Evolutionary conservation across 1,140 invertebrate genomes (phyloP), one percentile per base, ranked within the genome.

Genomic region (Heliothis subflexa): DNA sequence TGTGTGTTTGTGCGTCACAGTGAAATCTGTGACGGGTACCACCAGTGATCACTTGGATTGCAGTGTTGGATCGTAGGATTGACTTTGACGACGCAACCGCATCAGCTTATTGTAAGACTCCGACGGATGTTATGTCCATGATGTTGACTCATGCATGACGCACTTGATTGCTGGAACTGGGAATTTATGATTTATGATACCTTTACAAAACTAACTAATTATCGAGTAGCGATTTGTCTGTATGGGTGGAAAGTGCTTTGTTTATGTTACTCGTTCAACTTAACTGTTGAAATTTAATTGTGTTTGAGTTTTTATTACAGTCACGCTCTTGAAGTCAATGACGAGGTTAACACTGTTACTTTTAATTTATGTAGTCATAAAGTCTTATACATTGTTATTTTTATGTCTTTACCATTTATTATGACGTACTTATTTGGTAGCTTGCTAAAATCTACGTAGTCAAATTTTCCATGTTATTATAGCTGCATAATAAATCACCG

Each of bases 101-200:
- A 84, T 85, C 74, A 84, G 40, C 49, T 89, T 88, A 91, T 89
- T 89, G 89, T 92, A 89, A 89, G 89, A 86, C 80, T 80, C 79
- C 80, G 88, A 83, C 89, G 88, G 91, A 92, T 89, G 86, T 91
- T 86, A 83, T 91, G 91, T 91, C 88, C 91, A 90, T 92, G 88
- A 91, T 91, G 91, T 93, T 89, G 90, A 93, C 86, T 94, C 93
- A 93, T 91, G 91, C 93, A 83, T 93, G 91, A 93, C 91, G 89
- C 89, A 91, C 89, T 93, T 85, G 88, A 92, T 92, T 88, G 91
- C 89, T 88, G 86, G 86, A 91, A 91, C 85, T 89, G 83, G 88
- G 85, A 90, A 87, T 86, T 85, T 86, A 83, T 81, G 81, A 85
- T 88, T 84, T 81, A 79, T 78, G 78, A 81, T 79, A 78, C 62